phyloP scores from a whole-genome alignment of 2,113 vertebrate species.

The Oceanodroma tethys region DNA sequence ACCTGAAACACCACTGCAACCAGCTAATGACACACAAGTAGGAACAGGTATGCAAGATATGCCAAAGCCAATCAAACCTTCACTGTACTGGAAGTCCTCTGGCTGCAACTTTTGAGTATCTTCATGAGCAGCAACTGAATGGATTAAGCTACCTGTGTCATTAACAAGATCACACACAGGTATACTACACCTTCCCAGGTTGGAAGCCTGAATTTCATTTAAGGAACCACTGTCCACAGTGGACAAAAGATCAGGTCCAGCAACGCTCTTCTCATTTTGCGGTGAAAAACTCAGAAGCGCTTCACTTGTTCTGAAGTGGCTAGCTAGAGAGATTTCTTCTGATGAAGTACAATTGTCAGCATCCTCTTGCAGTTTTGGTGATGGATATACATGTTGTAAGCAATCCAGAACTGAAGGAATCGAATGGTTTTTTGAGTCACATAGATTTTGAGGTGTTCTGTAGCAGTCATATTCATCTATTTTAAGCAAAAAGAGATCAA shows the following conservation, averaged over 20 bases:
- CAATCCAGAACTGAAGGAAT: constrained; percentile 68
- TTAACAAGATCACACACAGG: constrained; percentile 91
- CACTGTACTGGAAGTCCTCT: constrained; percentile 61
- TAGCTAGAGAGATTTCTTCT: constrained; percentile 62
- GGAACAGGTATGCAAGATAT: constrained; percentile 51
- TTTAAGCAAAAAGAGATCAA: constrained; percentile 15
- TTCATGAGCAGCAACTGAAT: constrained; percentile 69
- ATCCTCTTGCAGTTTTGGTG: constrained; percentile 40
- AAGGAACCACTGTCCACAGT: constrained; percentile 80
- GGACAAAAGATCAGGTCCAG: constrained; percentile 89
- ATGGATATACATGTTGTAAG: constrained; percentile 56
- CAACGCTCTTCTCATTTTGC: constrained; percentile 77
- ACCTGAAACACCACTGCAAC: not conserved
- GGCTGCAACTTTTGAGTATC: constrained; percentile 72
- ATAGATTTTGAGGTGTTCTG: constrained; percentile 58
- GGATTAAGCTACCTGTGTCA: constrained; percentile 81
- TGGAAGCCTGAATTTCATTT: constrained; percentile 70
- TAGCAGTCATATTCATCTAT: constrained; percentile 82
- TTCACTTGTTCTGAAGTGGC: not conserved
- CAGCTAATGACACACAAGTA: not conserved
- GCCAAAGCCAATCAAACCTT: constrained; percentile 75
- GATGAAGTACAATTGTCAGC: not conserved
- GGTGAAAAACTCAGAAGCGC: constrained; percentile 2
- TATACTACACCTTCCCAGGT: constrained; percentile 76
- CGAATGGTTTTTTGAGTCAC: constrained; percentile 53